Evolutionary conservation across 2,888 invertebrate genomes (phyloP), one percentile per base, ranked within the genome.

Genomic region (Eueremaeus valkanovi): DNA sequence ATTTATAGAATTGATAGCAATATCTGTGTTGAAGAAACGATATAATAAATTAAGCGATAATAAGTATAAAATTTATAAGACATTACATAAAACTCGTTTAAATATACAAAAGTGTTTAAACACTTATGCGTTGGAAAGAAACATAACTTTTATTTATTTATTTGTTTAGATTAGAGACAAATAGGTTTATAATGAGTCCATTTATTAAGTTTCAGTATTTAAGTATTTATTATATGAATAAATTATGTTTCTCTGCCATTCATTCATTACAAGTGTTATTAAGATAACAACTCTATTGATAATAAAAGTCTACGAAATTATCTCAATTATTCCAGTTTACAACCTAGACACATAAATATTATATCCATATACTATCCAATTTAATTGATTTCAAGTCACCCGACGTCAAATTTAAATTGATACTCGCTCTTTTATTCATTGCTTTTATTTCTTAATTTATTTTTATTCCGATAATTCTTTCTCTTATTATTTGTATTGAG

Each of bases 201-300:
- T 58, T 58, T 58, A 58, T 58, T 9, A 58, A 24, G 27, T 58
- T 58, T 58, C n/a, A n/a, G 58, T 58, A 24, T 58, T 58, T 58
- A 24, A 58, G 21, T 24, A 58, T 58, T 58, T 58, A 58, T 58
- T 58, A 58, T 21, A 9, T 8, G 58, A 58, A 58, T 24, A 58
- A 24, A 58, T 24, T 24, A 24, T 27, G 24, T n/a, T 58, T 24
- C 58, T 24, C 58, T 3, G 27, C 58, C 16, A 21, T 40, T 40
- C 5, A 40, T 40, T 40, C 40, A 40, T 40, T 40, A 3, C n/a
- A 58, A 58, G 24, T 58, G 58, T 58, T 58, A 58, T 58, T 58
- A 5, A 58, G 58, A 58, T 58, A 58, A 58, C 24, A 58, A 27
- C 5, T 21, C 24, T 58, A 58, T 24, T 21, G 24, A 58, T 58